Conservation (phyloP, 2,797 vertebrate genomes). For the Leptoclinus maculatus region DNA sequence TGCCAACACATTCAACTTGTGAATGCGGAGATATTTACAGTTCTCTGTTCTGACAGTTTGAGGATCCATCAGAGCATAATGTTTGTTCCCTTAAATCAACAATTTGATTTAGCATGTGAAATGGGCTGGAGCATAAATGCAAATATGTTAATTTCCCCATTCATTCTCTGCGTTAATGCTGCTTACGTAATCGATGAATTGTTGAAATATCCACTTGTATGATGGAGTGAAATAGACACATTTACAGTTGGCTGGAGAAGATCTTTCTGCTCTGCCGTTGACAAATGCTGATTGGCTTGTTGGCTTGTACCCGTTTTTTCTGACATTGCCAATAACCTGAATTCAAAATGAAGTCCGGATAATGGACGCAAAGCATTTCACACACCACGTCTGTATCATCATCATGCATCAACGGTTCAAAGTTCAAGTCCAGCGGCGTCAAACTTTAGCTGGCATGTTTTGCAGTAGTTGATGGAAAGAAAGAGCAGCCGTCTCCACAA, state of each 20-base stretch:
- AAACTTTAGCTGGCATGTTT: constrained; percentile 3
- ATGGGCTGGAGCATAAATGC: background rate
- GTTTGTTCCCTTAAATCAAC: constrained; percentile 11
- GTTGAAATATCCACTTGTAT: background rate
- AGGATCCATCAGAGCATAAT: constrained; percentile 8
- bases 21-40: constrained; percentile 58
- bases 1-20: constrained; percentile 49
- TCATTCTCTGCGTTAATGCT: background rate
- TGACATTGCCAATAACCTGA: constrained; percentile 31
- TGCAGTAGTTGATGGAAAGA: background rate
- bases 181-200: constrained; percentile 5
- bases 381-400: background rate
- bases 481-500: constrained; percentile 7
- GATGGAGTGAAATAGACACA: background rate
- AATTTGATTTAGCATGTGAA: background rate
- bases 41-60: constrained; percentile 32
- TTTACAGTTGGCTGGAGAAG: constrained; percentile 8
- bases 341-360: constrained; percentile 20
- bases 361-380: constrained; percentile 26
- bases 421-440: background rate
- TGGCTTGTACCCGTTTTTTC: constrained; percentile 21
- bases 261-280: constrained; percentile 9
- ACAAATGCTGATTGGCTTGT: constrained; percentile 40
- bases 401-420: constrained; percentile 19
- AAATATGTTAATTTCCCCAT: background rate